phyloP scores from a whole-genome alignment of 1,140 invertebrate species.

The Drosophila repleta region DNA sequence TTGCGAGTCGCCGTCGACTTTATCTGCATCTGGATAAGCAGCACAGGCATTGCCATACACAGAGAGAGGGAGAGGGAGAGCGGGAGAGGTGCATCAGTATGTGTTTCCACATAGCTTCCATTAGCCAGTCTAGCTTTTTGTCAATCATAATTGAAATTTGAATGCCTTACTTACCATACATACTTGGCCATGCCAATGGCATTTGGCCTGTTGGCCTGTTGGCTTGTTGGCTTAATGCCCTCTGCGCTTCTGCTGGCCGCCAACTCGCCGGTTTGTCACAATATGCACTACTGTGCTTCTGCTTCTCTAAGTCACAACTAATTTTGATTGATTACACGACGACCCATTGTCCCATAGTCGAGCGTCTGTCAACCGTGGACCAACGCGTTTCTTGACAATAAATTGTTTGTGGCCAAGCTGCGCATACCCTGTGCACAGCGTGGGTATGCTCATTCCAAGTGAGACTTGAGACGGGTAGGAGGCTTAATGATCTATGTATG shows the following conservation, averaged over 20 bases:
- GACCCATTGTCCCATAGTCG: constrained; percentile 23
- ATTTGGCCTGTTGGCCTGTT: constrained; percentile 6
- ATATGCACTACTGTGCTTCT: constrained; percentile 43
- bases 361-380: constrained; percentile 24
- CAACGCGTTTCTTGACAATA: constrained; percentile 26
- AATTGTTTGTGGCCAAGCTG: constrained; percentile 22
- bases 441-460: too few relatives aligned
- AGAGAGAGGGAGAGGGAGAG: too few relatives aligned
- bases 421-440: constrained; percentile 17
- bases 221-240: constrained; percentile 6
- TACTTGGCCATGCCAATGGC: constrained; percentile 4
- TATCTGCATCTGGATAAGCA: constrained; percentile 27
- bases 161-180: constrained; percentile 26
- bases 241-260: background rate
- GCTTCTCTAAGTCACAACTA: constrained; percentile 52
- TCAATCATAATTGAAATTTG: constrained; percentile 47
- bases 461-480: background rate
- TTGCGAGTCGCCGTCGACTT: constrained; percentile 28
- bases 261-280: constrained; percentile 40
- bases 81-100: too few relatives aligned
- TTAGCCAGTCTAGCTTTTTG: constrained; percentile 26
- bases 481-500: too few relatives aligned
- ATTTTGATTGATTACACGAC: constrained; percentile 59
- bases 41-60: background rate
- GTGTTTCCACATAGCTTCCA: too few relatives aligned